These are phyloP conservation scores for Conomelus anceps DNA, from an alignment of 2,888 invertebrate species.

Conservation along the genomic window DNA sequence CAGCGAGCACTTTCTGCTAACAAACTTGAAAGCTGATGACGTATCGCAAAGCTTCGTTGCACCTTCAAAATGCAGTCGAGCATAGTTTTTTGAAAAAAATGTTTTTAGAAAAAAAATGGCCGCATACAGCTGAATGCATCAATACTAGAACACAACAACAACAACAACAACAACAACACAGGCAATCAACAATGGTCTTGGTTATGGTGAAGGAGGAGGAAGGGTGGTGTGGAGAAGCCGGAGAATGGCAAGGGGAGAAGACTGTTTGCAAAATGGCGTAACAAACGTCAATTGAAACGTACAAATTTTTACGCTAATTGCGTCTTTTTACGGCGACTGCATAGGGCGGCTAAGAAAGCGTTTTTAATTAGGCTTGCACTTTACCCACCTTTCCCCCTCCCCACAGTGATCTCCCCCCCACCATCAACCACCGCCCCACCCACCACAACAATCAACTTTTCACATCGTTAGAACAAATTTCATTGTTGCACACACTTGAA, in stretches of 20 bases:
- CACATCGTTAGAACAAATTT: background rate
- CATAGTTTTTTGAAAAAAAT: background rate
- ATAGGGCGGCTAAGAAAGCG: background rate
- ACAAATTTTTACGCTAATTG: background rate
- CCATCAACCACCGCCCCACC: background rate
- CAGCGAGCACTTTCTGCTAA: background rate
- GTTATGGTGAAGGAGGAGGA: background rate
- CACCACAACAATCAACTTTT: background rate
- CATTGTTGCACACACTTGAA: background rate
- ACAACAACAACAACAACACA: background rate
- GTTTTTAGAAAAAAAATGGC: background rate
- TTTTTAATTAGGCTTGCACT: background rate
- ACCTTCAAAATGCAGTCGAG: background rate
- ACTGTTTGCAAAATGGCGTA: too few relatives aligned
- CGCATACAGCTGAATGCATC: background rate
- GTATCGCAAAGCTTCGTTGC: background rate
- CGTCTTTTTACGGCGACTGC: background rate
- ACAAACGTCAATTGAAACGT: background rate
- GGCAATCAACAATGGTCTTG: background rate
- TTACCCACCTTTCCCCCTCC: background rate
- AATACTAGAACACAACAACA: background rate
- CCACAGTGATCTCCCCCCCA: too few relatives aligned
- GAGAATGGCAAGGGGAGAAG: background rate
- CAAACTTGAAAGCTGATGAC: background rate
- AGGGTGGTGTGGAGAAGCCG: background rate